Conservation (phyloP, 1,140 invertebrate genomes). For the Goniozus legneri region DNA sequence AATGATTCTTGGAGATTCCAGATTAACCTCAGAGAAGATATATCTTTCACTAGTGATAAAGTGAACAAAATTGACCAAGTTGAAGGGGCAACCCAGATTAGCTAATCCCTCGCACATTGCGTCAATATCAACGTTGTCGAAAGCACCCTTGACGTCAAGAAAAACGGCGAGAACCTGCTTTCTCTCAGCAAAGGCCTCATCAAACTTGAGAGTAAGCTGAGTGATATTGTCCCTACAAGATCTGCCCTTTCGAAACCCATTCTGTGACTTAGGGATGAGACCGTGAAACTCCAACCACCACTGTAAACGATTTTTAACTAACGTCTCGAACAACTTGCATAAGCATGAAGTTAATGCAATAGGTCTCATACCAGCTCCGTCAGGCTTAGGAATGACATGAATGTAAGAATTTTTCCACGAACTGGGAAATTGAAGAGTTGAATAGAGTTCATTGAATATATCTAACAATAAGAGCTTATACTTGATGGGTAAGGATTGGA, state of each 20-base stretch:
- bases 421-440: background rate
- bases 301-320: conserved; percentile 5
- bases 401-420: background rate
- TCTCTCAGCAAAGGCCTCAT: background rate
- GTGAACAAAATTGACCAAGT: background rate
- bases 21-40: background rate
- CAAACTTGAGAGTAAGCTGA: background rate
- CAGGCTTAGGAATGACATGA: background rate
- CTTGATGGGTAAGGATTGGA: conserved; percentile 9
- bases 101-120: background rate
- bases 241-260: background rate
- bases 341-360: background rate
- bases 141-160: background rate
- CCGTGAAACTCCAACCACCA: background rate
- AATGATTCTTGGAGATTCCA: background rate
- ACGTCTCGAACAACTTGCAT: background rate
- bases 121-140: background rate
- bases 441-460: conserved; percentile 12
- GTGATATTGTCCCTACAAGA: background rate
- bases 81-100: background rate
- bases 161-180: background rate
- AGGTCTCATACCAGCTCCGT: background rate
- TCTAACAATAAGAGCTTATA: conserved; percentile 11
- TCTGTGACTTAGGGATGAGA: background rate
- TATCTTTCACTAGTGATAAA: background rate